phyloP scores from a whole-genome alignment of 2,888 invertebrate genomes.

The Drosophila leonis region DNA sequence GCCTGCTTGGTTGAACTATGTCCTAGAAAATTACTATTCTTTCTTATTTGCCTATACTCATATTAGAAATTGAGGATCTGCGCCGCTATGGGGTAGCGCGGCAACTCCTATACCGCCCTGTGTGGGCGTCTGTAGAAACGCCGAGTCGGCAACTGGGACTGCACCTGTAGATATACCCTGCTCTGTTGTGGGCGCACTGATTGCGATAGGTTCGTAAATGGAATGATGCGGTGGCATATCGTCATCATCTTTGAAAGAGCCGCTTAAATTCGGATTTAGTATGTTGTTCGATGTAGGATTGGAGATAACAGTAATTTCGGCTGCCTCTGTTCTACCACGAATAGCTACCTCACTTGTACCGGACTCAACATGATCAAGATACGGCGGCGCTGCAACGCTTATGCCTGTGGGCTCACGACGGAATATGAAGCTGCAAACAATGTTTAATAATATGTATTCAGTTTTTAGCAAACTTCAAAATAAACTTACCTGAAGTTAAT shows the following conservation, averaged over 20 bases:
- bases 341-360: constrained; percentile 33
- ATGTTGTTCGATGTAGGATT: constrained; percentile 84
- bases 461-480: neutral
- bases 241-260: constrained; percentile 84
- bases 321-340: constrained; percentile 35
- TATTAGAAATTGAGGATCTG: constrained; percentile 72
- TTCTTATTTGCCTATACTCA: constrained; percentile 41
- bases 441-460: neutral
- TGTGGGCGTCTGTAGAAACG: constrained; percentile 83
- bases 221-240: constrained; percentile 80
- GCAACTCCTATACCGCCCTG: constrained; percentile 84
- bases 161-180: constrained; percentile 28
- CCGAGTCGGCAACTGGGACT: constrained; percentile 65
- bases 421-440: constrained; percentile 57
- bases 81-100: constrained; percentile 78
- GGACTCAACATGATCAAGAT: constrained; percentile 70
- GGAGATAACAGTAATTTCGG: constrained; percentile 41
- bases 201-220: constrained; percentile 83
- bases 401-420: constrained; percentile 58
- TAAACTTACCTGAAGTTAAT: constrained; percentile 72
- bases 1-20: constrained; percentile 37
- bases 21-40: constrained; percentile 46
- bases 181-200: constrained; percentile 60
- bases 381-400: constrained; percentile 83
- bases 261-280: constrained; percentile 85